Percentiles rank a stretch among this genome's conserved stretches.
phyloP scores from a whole-genome alignment of 2,888 invertebrate genomes.

The Podabrus alpinus region DNA sequence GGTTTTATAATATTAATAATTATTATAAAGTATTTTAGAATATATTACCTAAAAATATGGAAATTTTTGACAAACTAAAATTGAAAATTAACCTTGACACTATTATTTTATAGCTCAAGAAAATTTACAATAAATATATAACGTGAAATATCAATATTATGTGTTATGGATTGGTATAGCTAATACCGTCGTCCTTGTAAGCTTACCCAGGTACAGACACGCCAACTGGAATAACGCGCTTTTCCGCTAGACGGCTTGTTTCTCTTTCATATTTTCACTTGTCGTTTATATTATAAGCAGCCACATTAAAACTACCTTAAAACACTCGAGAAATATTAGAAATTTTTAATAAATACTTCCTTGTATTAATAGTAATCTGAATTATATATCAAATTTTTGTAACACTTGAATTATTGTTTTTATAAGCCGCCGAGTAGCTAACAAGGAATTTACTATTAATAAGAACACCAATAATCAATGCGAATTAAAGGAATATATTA shows the following conservation, averaged over 20 bases:
- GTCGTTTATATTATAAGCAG: conserved; percentile 9
- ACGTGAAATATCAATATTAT: conserved; percentile 19
- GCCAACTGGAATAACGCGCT: conserved; percentile 30
- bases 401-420: background rate
- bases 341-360: background rate
- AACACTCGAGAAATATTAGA: background rate
- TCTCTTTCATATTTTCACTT: conserved; percentile 29
- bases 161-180: conserved; percentile 23
- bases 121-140: conserved; percentile 2
- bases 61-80: background rate
- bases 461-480: background rate
- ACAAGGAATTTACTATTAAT: background rate
- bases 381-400: background rate
- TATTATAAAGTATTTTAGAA: background rate
- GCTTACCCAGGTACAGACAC: conserved; percentile 23
- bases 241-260: conserved; percentile 26
- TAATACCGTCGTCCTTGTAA: conserved; percentile 16
- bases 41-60: background rate
- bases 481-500: background rate
- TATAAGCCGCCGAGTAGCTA: background rate
- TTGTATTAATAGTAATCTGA: background rate
- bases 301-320: conserved; percentile 10
- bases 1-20: background rate
- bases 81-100: conserved; percentile 21
- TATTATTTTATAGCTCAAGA: conserved; percentile 12